Evolutionary conservation across 2,888 invertebrate species (phyloP).

Genomic region (Protodeltote pygarga): DNA sequence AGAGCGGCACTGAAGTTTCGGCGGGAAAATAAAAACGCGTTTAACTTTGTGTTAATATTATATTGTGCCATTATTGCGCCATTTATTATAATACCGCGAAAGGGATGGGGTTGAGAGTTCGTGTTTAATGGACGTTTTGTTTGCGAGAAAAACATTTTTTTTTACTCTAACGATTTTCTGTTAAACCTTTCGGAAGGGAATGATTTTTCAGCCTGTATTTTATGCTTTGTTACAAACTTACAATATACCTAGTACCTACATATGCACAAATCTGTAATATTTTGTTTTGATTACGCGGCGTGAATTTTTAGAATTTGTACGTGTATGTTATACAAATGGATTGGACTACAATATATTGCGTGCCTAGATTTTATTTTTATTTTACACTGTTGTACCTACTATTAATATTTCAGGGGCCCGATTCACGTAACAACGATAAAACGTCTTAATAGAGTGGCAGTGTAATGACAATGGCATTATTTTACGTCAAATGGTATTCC

Average conservation of each 20-base stretch:
- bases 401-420: too few species aligned
- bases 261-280: conserved; percentile 34
- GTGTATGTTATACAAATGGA: conserved; percentile 33
- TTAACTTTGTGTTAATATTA: conserved; percentile 87
- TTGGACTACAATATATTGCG: conserved; percentile 34
- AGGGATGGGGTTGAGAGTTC: conserved; percentile 83
- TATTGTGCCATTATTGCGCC: conserved; percentile 86
- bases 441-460: too few species aligned
- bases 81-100: conserved; percentile 85
- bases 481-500: too few species aligned
- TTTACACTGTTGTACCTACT: too few species aligned
- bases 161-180: conserved; percentile 74
- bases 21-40: conserved; percentile 84
- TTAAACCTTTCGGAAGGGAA: conserved; percentile 70
- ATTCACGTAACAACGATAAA: too few species aligned
- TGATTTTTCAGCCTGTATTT: conserved; percentile 70
- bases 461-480: too few species aligned
- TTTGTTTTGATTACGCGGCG: conserved; percentile 46
- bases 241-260: conserved; percentile 39
- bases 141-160: conserved; percentile 78
- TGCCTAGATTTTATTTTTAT: conserved; percentile 30
- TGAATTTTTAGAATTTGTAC: conserved; percentile 34
- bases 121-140: conserved; percentile 85
- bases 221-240: conserved; percentile 60
- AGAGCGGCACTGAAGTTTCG: conserved; percentile 75